Evolutionary conservation across 2,888 invertebrate species (phyloP).

Genomic region (Agrotis clavis): DNA sequence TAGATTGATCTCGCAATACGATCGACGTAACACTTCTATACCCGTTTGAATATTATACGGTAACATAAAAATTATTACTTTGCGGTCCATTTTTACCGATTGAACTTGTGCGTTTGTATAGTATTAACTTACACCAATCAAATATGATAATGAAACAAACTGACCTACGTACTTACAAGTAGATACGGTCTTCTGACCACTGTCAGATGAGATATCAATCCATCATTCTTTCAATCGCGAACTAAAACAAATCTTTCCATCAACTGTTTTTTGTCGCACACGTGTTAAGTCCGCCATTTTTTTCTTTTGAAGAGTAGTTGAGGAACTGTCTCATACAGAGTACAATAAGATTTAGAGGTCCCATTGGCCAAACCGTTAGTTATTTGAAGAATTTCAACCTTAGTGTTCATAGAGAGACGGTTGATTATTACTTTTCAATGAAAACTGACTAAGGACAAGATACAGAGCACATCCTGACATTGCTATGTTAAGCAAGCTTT

Average conservation of each 20-base stretch:
- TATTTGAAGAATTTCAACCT: neutral
- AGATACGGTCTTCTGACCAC: conserved; percentile 10
- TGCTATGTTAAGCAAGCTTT: neutral
- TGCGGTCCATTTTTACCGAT: neutral
- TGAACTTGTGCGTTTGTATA: neutral
- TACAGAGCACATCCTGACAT: neutral
- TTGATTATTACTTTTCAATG: neutral
- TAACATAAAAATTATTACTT: too few species aligned
- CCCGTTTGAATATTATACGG: too few species aligned
- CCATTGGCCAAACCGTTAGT: neutral
- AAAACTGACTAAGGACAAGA: neutral
- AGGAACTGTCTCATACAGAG: conserved; percentile 30
- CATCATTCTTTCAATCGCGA: conserved; percentile 21
- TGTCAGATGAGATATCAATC: conserved; percentile 22
- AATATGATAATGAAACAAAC: conserved; percentile 12
- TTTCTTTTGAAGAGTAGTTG: conserved; percentile 10
- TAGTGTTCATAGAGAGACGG: neutral
- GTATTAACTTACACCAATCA: neutral
- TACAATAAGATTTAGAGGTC: neutral
- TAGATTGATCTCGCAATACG: too few species aligned
- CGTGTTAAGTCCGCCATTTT: conserved; percentile 23
- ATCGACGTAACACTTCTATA: too few species aligned
- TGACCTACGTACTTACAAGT: conserved; percentile 9
- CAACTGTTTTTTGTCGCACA: conserved; percentile 24
- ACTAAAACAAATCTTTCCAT: conserved; percentile 21